Evolutionary conservation across 2,888 invertebrate species (phyloP).

Genomic region (Melinopterus prodromus): DNA sequence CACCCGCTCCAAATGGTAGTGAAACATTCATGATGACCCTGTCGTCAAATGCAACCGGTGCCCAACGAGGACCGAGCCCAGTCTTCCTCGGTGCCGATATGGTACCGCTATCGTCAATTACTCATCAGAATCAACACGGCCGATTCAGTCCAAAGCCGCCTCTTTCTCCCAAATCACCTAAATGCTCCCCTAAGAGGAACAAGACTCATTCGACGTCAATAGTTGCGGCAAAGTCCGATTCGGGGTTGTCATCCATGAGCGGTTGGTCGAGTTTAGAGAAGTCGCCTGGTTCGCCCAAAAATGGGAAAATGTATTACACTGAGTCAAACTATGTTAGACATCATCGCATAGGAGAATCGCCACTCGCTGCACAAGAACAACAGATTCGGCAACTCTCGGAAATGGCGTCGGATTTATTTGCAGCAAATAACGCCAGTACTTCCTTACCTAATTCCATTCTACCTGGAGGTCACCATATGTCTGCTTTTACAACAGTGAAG

Average conservation of each 20-base stretch:
- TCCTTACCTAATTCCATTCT: slow-evolving; percentile 48
- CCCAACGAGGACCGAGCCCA: slow-evolving; percentile 55
- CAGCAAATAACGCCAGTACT: slow-evolving; percentile 44
- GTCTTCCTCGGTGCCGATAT: slow-evolving; percentile 60
- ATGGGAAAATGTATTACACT: slow-evolving; percentile 50
- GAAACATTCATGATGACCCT: slow-evolving; percentile 63
- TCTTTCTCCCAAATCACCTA: slow-evolving; percentile 76
- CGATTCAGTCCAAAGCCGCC: slow-evolving; percentile 70
- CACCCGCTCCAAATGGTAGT: slow-evolving; percentile 77
- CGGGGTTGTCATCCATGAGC: slow-evolving; percentile 87
- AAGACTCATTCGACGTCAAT: slow-evolving; percentile 68
- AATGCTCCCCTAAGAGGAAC: slow-evolving; percentile 74
- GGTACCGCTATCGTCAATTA: slow-evolving; percentile 55
- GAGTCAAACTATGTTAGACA: slow-evolving; percentile 40
- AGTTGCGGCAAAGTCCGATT: slow-evolving; percentile 83
- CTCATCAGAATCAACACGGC: slow-evolving; percentile 55
- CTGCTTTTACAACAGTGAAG: slow-evolving; percentile 65
- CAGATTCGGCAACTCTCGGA: slow-evolving; percentile 63
- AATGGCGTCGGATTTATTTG: slow-evolving; percentile 66
- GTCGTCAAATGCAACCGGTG: slow-evolving; percentile 38
- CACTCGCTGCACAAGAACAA: slow-evolving; percentile 24
- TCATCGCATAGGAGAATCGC: slow-evolving; percentile 24
- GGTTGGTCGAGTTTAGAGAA: slow-evolving; percentile 88
- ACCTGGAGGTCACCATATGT: slow-evolving; percentile 63
- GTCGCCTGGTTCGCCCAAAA: slow-evolving; percentile 83